Percentiles rank a stretch among this genome's conserved stretches.
Conservation (phyloP, 2,888 invertebrate genomes). For the Neoitamus cyanurus region DNA sequence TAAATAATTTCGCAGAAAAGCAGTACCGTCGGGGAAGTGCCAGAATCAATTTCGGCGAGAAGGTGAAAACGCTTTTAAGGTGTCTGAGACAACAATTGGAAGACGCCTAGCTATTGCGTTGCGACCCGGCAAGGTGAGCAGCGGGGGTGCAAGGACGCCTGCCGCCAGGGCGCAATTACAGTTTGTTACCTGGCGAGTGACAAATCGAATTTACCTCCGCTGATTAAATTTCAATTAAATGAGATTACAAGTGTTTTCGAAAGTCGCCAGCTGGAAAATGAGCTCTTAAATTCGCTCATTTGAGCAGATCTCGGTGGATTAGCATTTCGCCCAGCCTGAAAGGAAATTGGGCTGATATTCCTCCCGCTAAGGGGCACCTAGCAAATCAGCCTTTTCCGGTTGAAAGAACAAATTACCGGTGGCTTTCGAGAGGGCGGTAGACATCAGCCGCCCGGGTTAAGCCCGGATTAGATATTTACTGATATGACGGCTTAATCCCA, state of each 20-base stretch:
- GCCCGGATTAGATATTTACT: background rate
- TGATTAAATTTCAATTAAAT: slow-evolving; percentile 31
- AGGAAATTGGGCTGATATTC: background rate
- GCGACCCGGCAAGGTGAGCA: too few species aligned
- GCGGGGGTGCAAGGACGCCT: background rate
- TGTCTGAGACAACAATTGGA: background rate
- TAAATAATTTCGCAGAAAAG: background rate
- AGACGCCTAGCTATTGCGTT: background rate
- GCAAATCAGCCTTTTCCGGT: background rate
- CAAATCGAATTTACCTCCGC: slow-evolving; percentile 29
- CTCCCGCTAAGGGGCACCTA: background rate
- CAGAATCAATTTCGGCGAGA: slow-evolving; percentile 23
- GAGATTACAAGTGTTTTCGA: slow-evolving; percentile 28
- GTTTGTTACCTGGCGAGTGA: slow-evolving; percentile 20
- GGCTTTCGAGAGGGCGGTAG: background rate
- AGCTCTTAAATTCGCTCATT: background rate
- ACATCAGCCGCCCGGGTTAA: background rate
- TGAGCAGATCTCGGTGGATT: slow-evolving; percentile 4
- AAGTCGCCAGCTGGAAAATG: slow-evolving; percentile 14
- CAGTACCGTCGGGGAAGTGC: background rate
- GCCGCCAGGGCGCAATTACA: background rate
- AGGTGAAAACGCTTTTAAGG: background rate
- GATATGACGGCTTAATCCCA: background rate
- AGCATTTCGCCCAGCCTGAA: background rate
- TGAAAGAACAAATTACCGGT: background rate